These are phyloP conservation scores for Atta texana DNA, from an alignment of 1,140 invertebrate genomes.

Conservation along the genomic window DNA sequence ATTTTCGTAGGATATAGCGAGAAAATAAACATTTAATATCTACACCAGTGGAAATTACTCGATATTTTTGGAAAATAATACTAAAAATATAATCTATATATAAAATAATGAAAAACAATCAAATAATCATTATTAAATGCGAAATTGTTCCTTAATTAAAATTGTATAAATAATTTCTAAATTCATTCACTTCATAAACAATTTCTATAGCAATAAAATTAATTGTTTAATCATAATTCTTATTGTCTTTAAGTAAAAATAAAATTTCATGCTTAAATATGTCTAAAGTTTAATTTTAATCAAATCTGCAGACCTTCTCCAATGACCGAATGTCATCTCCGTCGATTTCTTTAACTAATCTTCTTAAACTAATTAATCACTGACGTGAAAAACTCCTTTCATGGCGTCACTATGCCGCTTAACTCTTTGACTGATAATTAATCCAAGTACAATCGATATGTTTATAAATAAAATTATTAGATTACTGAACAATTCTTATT, in stretches of 20 bases:
- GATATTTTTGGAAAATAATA: not conserved
- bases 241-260: not conserved
- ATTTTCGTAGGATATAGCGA: not conserved
- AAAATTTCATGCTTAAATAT: not conserved
- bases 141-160: not conserved
- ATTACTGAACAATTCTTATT: not conserved
- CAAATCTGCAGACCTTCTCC: slow-evolving; percentile 30
- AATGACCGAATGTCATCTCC: slow-evolving; percentile 25
- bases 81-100: not conserved
- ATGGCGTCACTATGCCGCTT: not conserved
- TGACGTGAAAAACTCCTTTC: slow-evolving; percentile 46
- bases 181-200: not conserved
- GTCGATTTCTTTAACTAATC: slow-evolving; percentile 46
- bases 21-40: not conserved
- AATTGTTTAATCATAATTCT: not conserved
- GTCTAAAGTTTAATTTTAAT: not conserved
- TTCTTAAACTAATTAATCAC: slow-evolving; percentile 52
- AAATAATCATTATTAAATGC: not conserved
- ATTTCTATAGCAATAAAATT: not conserved
- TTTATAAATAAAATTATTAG: slow-evolving; percentile 11
- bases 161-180: slow-evolving; percentile 2
- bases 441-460: not conserved
- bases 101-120: not conserved
- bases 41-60: not conserved
- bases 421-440: slow-evolving; percentile 27